Evolutionary conservation across 2,888 invertebrate genomes (phyloP).

Genomic region (Salticus scenicus): DNA sequence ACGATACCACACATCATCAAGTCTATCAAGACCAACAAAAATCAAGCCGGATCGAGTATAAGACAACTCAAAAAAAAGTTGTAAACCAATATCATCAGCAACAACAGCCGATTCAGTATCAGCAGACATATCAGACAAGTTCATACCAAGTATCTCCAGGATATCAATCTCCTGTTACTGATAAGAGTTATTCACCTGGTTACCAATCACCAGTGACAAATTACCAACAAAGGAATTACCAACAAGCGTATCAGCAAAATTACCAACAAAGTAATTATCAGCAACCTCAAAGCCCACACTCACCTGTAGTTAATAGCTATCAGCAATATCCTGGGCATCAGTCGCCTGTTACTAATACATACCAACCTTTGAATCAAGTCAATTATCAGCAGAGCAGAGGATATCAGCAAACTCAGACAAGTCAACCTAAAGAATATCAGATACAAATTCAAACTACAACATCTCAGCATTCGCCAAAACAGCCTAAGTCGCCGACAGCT

Average conservation of each 20-base stretch:
- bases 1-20: slow-evolving; percentile 29
- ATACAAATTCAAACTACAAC: slow-evolving; percentile 15
- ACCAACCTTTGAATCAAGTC: slow-evolving; percentile 37
- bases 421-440: slow-evolving; percentile 14
- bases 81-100: slow-evolving; percentile 47
- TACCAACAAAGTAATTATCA: slow-evolving; percentile 17
- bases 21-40: slow-evolving; percentile 27
- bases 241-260: slow-evolving; percentile 19
- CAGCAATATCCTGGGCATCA: slow-evolving; percentile 30
- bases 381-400: slow-evolving; percentile 22
- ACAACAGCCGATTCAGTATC: slow-evolving; percentile 44
- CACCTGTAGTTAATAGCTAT: background rate
- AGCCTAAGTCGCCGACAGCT: slow-evolving; percentile 7
- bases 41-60: slow-evolving; percentile 43
- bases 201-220: slow-evolving; percentile 16
- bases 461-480: slow-evolving; percentile 1
- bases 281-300: slow-evolving; percentile 3
- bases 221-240: slow-evolving; percentile 5
- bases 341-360: slow-evolving; percentile 19
- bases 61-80: slow-evolving; percentile 50
- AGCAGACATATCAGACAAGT: slow-evolving; percentile 45
- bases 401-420: background rate
- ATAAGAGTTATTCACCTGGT: background rate
- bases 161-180: slow-evolving; percentile 43
- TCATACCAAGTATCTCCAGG: slow-evolving; percentile 35